These are phyloP conservation scores for Notoglanidium macrostoma DNA, from an alignment of 2,797 vertebrate genomes.

Conservation along the genomic window DNA sequence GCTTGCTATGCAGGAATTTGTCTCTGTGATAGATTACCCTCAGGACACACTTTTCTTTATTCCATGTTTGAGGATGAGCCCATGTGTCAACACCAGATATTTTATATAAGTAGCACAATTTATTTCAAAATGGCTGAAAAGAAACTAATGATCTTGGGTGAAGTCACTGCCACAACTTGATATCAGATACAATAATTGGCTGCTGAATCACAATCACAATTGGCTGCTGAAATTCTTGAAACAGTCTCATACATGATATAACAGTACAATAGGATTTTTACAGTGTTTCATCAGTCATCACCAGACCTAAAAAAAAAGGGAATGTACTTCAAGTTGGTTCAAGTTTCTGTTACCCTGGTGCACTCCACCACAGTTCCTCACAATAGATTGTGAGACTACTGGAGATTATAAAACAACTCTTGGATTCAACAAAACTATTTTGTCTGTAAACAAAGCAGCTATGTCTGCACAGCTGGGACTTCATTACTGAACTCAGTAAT, in stretches of 20 bases:
- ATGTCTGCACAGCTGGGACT: slow-evolving; percentile 19
- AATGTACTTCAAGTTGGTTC: not conserved
- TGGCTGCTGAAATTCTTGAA: not conserved
- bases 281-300: not conserved
- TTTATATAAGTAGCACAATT: not conserved
- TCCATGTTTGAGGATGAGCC: slow-evolving; percentile 11
- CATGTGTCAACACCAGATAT: not conserved
- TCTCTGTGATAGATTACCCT: slow-evolving; percentile 31
- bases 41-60: slow-evolving; percentile 6
- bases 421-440: slow-evolving; percentile 9
- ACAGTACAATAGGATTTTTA: not conserved
- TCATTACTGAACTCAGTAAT: slow-evolving; percentile 15
- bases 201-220: not conserved
- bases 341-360: not conserved
- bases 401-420: not conserved
- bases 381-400: slow-evolving; percentile 2
- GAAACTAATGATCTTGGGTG: not conserved
- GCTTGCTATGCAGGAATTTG: slow-evolving; percentile 26
- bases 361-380: not conserved
- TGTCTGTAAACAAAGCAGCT: slow-evolving; percentile 9
- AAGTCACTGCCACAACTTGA: not conserved
- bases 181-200: too few species aligned
- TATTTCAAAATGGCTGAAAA: not conserved
- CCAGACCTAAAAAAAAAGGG: not conserved
- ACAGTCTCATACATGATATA: not conserved